These are phyloP conservation scores for Illadopsis cleaveri DNA, from an alignment of 2,113 vertebrate genomes.

Conservation along the genomic window DNA sequence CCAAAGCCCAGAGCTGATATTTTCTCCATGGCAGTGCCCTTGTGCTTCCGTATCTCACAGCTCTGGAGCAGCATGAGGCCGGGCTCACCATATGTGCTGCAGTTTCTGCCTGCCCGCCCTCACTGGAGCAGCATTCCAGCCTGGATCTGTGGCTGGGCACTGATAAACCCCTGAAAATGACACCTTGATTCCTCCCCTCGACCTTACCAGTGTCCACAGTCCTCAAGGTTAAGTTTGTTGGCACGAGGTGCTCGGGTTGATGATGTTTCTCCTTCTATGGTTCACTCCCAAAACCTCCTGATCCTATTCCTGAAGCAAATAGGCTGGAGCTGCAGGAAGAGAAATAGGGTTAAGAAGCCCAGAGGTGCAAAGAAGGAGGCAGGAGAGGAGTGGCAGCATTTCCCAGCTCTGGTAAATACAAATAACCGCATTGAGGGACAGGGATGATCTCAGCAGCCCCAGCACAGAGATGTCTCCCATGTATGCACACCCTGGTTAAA, in stretches of 20 bases:
- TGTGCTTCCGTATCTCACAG: not conserved
- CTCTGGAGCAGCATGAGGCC: slow-evolving; percentile 36
- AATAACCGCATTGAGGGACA: not conserved
- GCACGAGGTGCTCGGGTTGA: fast-evolving
- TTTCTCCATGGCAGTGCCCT: not conserved
- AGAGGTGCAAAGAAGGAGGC: not conserved
- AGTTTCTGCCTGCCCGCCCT: not conserved
- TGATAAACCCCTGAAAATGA: not conserved
- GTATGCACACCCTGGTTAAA: not conserved
- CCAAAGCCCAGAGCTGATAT: not conserved
- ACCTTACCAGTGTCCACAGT: fast-evolving
- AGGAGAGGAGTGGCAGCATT: not conserved
- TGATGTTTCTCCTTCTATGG: not conserved
- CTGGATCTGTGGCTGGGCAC: not conserved
- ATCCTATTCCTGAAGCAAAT: not conserved
- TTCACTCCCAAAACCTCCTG: not conserved
- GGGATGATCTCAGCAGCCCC: not conserved
- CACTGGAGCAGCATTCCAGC: not conserved
- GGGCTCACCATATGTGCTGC: slow-evolving; percentile 49
- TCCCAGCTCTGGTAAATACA: not conserved
- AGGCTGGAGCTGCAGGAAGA: not conserved
- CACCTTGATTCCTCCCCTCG: not conserved
- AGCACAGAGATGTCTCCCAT: not conserved
- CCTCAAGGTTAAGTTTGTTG: not conserved
- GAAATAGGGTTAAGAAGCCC: not conserved